Conservation (phyloP, 2,113 vertebrate genomes). For the Echinops telfairi region DNA sequence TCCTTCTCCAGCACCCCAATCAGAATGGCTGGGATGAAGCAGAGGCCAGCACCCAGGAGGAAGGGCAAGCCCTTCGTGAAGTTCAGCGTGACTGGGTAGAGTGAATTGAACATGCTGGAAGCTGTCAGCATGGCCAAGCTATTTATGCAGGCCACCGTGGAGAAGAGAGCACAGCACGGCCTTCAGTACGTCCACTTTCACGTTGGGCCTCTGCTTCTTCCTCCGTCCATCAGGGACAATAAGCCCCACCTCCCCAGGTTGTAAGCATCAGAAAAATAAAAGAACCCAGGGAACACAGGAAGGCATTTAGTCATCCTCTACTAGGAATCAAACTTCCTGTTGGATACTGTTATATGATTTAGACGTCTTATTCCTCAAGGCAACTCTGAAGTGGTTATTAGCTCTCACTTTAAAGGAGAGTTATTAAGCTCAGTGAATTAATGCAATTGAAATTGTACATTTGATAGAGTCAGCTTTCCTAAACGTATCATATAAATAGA, state of each 20-base stretch:
- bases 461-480: no score
- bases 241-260: not conserved
- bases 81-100: constrained; percentile 93
- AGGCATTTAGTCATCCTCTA: no score
- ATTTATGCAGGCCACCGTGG: constrained; percentile 93
- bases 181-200: not conserved
- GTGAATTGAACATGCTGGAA: constrained; percentile 92
- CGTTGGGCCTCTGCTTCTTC: not conserved
- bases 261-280: no score
- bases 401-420: no score
- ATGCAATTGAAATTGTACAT: no score
- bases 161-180: constrained; percentile 90
- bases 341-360: no score
- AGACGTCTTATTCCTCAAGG: no score
- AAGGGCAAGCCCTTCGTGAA: constrained; percentile 97
- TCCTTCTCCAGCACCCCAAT: constrained; percentile 90
- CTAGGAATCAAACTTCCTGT: no score
- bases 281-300: no score
- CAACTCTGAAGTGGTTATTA: no score
- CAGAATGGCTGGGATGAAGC: constrained; percentile 92
- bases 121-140: constrained; percentile 91
- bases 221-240: not conserved
- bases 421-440: no score
- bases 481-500: no score
- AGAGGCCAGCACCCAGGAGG: constrained; percentile 92